A percentile compares a stretch with the other conserved stretches of the same genome.
These are phyloP conservation scores for Semotilus atromaculatus DNA, from an alignment of 2,797 vertebrate species.

Conservation along the genomic window DNA sequence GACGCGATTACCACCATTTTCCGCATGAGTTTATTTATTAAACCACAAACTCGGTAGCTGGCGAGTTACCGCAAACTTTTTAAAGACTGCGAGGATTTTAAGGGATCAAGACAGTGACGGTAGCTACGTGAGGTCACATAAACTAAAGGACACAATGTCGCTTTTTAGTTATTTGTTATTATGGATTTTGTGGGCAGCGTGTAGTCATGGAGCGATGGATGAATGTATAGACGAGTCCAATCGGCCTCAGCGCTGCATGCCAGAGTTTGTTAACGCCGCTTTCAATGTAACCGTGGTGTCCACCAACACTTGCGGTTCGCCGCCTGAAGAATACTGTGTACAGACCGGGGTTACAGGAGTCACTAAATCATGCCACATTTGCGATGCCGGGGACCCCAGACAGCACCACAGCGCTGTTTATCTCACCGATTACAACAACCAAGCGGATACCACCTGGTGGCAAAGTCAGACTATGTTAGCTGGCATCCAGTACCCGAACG, in stretches of 20 bases:
- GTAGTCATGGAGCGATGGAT: constrained; percentile 85
- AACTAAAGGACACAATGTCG: constrained; percentile 63
- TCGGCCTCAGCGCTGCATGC: constrained; percentile 92
- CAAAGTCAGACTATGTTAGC: constrained; percentile 98
- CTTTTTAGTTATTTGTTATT: constrained; percentile 59
- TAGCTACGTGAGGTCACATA: constrained; percentile 18
- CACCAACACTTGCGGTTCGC: constrained; percentile 93
- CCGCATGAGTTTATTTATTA: constrained; percentile 51
- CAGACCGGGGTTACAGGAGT: constrained; percentile 98
- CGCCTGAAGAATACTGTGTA: constrained; percentile 97
- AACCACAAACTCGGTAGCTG: constrained; percentile 57
- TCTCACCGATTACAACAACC: constrained; percentile 99
- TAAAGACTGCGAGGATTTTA: constrained; percentile 52
- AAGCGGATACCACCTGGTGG: constrained; percentile 97
- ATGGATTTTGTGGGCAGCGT: constrained; percentile 60
- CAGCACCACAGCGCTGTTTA: constrained; percentile 88
- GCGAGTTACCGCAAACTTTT: constrained; percentile 54
- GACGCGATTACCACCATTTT: constrained; percentile 9
- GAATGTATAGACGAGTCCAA: constrained; percentile 84
- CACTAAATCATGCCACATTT: constrained; percentile 98
- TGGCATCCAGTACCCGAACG: constrained; percentile 92
- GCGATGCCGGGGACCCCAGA: constrained; percentile 86
- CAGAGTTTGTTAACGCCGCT: constrained; percentile 97
- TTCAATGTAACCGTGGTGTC: constrained; percentile 95
- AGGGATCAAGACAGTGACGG: constrained; percentile 45